Conservation (phyloP, 2,797 vertebrate genomes). For the Pseudochaenichthys georgianus region DNA sequence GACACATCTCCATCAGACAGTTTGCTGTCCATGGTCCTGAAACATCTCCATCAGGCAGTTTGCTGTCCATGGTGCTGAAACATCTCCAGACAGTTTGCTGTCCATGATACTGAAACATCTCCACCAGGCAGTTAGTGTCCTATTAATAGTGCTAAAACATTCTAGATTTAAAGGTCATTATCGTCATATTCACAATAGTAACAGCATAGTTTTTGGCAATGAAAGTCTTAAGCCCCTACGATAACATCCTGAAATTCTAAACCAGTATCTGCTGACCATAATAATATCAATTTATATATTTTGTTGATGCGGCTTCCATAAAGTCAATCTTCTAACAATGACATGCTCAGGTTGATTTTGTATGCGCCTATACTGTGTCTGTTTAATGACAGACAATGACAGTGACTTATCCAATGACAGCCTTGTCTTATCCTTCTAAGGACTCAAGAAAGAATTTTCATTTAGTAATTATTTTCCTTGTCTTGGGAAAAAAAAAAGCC, state of each 20-base stretch:
- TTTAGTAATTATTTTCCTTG: conserved; percentile 14
- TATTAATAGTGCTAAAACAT: conserved; percentile 16
- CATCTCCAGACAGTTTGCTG: too few relatives aligned
- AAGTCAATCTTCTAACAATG: not conserved
- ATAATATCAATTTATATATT: not conserved
- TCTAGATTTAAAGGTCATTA: too few relatives aligned
- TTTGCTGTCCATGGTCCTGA: not conserved
- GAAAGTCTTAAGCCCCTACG: too few relatives aligned
- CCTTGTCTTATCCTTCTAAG: conserved; percentile 1
- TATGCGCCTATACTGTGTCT: not conserved
- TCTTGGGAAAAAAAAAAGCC: conserved; percentile 28
- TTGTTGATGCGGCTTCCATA: not conserved
- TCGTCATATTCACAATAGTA: too few relatives aligned
- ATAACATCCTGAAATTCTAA: not conserved
- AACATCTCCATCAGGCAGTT: too few relatives aligned
- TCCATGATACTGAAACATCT: not conserved
- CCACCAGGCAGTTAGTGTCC: too few relatives aligned
- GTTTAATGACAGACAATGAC: not conserved
- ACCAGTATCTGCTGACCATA: not conserved
- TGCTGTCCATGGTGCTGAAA: not conserved
- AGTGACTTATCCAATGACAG: not conserved
- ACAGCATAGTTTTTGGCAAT: too few relatives aligned
- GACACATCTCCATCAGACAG: not conserved
- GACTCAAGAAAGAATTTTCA: not conserved
- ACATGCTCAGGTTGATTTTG: not conserved